Evolutionary conservation across 1,140 invertebrate species (phyloP), one percentile per base, ranked within the genome.

Genomic region (Tyrophagus putrescentiae): DNA sequence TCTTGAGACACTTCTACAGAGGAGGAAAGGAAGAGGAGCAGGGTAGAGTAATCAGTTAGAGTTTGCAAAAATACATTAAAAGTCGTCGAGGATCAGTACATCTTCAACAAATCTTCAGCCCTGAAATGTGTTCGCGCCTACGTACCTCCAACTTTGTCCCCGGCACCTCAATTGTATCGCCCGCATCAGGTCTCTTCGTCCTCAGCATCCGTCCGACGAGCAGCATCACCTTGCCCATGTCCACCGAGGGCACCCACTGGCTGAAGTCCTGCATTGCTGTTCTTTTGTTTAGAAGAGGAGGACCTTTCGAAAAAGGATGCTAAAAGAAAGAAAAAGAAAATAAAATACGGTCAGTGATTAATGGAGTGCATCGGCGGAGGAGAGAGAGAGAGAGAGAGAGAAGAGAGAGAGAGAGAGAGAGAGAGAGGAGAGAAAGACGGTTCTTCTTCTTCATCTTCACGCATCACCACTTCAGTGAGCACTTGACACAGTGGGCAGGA

Each of bases 1-100:
- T 90, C 52, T 86, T 87, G 65, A 93, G 78, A 72, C 87, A 90
- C 82, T 87, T 84, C 86, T 91, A 76, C 48, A 77, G 75, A 44
- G 65, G 67, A 60, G 11, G 56, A 36, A 27, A 48, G 31, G 18
- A n/a, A n/a, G n/a, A n/a, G n/a, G n/a, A n/a, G n/a, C n/a, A 7
- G 31, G 7, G 7, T 48, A 21, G 45, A 42, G 3, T 3, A 5
- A 42, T 42, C 1, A 42, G n/a, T n/a, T n/a, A n/a, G n/a, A n/a
- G n/a, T n/a, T n/a, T n/a, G n/a, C n/a, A 42, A 42, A 42, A 42
- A 42, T 4, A 42, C 18, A 42, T 21, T 21, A 42, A 42, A 42
- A 42, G 6, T 21, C 25, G 3, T 5, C 41, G 27, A 18, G 3
- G 39, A 54, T 31, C 39, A 34, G 16, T 11, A 16, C 31, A 28